phyloP scores from a whole-genome alignment of 2,113 vertebrate genomes.

The Dermatemys mawii region DNA sequence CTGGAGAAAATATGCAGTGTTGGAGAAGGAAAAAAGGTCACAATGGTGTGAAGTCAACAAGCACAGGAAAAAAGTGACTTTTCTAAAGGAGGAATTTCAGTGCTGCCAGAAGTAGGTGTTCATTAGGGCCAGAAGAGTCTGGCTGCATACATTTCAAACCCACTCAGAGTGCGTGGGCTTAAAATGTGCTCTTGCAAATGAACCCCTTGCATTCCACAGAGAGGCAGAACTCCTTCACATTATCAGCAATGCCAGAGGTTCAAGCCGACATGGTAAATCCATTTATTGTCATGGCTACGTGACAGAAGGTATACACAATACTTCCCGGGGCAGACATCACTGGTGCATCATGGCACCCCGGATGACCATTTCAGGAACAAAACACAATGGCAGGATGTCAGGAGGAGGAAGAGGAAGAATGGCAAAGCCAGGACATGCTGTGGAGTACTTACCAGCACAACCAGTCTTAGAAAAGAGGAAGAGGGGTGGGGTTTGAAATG shows the following conservation, averaged over 20 bases:
- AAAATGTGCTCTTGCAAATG: neutral
- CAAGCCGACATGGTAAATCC: neutral
- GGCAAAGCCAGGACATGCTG: neutral
- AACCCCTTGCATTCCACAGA: slow-evolving; percentile 20
- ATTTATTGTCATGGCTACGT: neutral
- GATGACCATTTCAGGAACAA: neutral
- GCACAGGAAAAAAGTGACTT: neutral
- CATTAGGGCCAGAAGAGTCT: neutral
- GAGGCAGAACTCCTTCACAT: neutral
- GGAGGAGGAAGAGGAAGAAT: neutral
- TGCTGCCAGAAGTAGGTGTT: slow-evolving; percentile 23
- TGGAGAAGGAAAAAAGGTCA: neutral
- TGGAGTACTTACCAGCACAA: neutral
- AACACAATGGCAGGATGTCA: neutral
- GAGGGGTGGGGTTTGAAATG: neutral
- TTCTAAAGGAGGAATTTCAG: slow-evolving; percentile 20
- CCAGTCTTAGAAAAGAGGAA: neutral
- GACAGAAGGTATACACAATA: fast-evolving
- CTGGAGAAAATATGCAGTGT: fast-evolving
- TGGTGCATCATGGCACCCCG: fast-evolving
- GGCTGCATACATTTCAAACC: slow-evolving; percentile 18
- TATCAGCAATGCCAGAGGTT: neutral
- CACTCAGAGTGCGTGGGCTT: slow-evolving; percentile 30
- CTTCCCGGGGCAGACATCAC: neutral
- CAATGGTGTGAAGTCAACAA: neutral